A percentile compares a stretch with the other conserved stretches of the same genome.
Conservation (phyloP, 2,888 invertebrate species). For the Heliconius ethilla region DNA sequence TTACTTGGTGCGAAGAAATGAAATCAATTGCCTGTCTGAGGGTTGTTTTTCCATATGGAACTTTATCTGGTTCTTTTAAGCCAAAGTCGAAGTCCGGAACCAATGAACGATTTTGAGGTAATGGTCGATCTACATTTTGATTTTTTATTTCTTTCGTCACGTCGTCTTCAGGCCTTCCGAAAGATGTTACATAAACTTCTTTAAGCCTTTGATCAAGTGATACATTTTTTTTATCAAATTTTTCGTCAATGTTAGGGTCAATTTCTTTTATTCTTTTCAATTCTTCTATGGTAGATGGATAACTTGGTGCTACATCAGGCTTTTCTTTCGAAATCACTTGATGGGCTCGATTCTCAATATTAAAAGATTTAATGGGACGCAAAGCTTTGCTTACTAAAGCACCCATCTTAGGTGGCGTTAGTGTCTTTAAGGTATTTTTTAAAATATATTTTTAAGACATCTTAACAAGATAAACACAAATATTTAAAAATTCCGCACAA, state of each 20-base stretch:
- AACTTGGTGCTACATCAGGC: constrained; percentile 86
- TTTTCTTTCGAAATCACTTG: constrained; percentile 86
- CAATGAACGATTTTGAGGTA: constrained; percentile 82
- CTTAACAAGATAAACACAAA: constrained; percentile 40
- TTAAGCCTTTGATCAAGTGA: constrained; percentile 85
- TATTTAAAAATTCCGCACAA: constrained; percentile 19
- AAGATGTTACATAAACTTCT: constrained; percentile 87
- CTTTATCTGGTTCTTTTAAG: constrained; percentile 83
- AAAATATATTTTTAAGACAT: constrained; percentile 42
- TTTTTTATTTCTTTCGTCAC: constrained; percentile 64
- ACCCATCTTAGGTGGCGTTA: constrained; percentile 84
- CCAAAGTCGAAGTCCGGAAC: constrained; percentile 84
- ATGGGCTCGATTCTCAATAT: constrained; percentile 89
- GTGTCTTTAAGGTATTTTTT: constrained; percentile 46
- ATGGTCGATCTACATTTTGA: constrained; percentile 69
- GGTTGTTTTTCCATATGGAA: constrained; percentile 85
- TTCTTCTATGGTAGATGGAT: constrained; percentile 83
- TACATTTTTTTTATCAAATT: constrained; percentile 83
- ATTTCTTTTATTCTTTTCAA: constrained; percentile 84
- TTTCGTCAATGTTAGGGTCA: constrained; percentile 83
- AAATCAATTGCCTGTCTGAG: constrained; percentile 85
- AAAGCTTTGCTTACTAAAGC: constrained; percentile 82
- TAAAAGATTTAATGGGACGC: constrained; percentile 85
- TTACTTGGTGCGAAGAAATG: constrained; percentile 83
- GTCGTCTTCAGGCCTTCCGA: constrained; percentile 80